Conservation (phyloP, 2,113 vertebrate species). For the Dipodomys spectabilis region DNA sequence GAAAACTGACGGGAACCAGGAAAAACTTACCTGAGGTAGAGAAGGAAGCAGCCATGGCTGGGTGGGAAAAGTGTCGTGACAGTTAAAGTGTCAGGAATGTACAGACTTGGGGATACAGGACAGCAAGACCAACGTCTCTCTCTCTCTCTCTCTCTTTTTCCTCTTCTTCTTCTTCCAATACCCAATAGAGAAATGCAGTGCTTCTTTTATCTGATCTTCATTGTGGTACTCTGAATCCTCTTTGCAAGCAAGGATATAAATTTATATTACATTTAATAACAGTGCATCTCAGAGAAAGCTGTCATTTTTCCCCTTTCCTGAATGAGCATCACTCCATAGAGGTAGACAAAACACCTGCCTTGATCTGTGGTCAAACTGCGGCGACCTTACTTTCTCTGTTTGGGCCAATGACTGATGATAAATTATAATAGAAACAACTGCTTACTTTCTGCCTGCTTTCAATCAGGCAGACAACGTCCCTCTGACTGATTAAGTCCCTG, state of each 20-base stretch:
- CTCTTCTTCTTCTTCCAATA: neutral
- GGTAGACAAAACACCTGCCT: conserved; percentile 35
- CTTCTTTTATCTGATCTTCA: neutral
- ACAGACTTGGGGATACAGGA: neutral
- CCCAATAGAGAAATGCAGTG: neutral
- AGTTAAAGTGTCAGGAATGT: neutral
- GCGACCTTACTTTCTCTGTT: conserved; percentile 48
- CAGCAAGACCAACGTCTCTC: neutral
- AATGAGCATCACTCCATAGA: neutral
- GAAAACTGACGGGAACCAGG: neutral
- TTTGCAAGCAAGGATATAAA: neutral
- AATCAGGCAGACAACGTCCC: neutral
- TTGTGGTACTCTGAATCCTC: neutral
- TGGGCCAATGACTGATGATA: conserved; percentile 31
- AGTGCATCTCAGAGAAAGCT: conserved; percentile 19
- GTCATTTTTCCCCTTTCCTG: neutral
- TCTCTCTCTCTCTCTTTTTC: neutral
- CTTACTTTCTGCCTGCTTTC: conserved; percentile 27
- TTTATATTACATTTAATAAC: conserved; percentile 52
- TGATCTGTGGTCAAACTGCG: conserved; percentile 44
- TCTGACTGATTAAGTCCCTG: conserved; percentile 61
- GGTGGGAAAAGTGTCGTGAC: neutral
- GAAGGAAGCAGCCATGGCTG: neutral
- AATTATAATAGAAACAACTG: conserved; percentile 56
- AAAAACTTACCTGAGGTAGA: neutral